Evolutionary conservation across 2,113 vertebrate genomes (phyloP).

Genomic region (Alces alces): DNA sequence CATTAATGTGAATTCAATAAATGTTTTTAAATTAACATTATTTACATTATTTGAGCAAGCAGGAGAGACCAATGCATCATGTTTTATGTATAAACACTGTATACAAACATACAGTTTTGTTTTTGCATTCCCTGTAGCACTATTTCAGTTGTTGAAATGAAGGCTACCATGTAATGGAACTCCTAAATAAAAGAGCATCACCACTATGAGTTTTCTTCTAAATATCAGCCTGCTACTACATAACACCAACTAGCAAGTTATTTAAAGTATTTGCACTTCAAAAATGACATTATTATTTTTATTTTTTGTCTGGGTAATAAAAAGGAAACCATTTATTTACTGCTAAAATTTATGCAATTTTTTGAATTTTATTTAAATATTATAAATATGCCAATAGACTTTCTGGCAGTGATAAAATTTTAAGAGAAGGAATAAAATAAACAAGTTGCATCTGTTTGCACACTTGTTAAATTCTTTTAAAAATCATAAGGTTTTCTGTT

Average conservation of each 20-base stretch:
- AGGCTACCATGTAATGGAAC: background rate
- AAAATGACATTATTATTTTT: background rate
- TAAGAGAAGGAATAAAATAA: background rate
- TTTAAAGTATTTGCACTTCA: background rate
- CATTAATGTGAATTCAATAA: background rate
- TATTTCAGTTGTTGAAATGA: background rate
- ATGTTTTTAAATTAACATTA: background rate
- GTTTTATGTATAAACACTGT: background rate
- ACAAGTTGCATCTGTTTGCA: constrained; percentile 24
- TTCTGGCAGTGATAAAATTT: constrained; percentile 35
- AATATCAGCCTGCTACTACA: background rate
- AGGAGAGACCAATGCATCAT: background rate
- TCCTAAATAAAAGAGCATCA: background rate
- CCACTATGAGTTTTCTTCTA: background rate
- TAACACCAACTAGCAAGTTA: background rate
- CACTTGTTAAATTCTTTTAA: background rate
- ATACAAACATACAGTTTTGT: background rate
- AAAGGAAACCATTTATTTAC: constrained; percentile 24
- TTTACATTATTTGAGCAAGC: background rate
- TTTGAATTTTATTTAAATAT: constrained; percentile 34
- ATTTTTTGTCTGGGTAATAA: background rate
- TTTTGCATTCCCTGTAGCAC: background rate
- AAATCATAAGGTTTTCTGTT: background rate
- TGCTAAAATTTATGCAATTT: constrained; percentile 13
- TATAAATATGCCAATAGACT: background rate